Evolutionary conservation across 2,113 vertebrate species (phyloP), one percentile per base, ranked within the genome.

Genomic region (Sterrhoptilus dennistouni): DNA sequence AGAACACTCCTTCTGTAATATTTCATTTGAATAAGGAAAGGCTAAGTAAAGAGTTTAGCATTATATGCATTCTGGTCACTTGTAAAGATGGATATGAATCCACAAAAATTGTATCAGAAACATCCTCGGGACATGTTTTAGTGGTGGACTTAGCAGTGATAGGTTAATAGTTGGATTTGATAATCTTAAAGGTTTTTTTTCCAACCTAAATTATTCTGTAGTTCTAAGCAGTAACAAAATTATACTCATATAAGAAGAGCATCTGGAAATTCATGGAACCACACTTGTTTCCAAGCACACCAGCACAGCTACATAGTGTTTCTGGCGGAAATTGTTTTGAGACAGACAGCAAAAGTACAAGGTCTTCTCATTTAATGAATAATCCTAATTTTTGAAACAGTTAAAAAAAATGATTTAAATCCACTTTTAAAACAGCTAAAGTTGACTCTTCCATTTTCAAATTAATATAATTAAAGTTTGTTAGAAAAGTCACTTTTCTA

Each of bases 121-220:
- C 56, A 42, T 21, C 14, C 17, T 36, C 0, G 0, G 9, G 19
- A 33, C 11, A 4, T 10, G 14, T 20, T 77, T 78, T 45, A 50
- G 12, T 24, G 10, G 12, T 60, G 12, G 35, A 10, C 15, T 33
- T 71, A 36, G 64, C 20, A 44, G 17, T 14, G 11, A 11, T 12
- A 24, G 16, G 14, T 31, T 77, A 38, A 60, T 1, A 74, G 17
- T 7, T 54, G 29, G 29, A 80, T 22, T 60, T 36, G 10, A 25
- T 40, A 13, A 60, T 35, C 33, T 49, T 21, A 61, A 66, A 66
- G 6, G 12, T 16, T 23, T 66, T 77, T 77, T 77, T 60, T 33
- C 24, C 14, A 78, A 45, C 9, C 2, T 35, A 45, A 61, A 63
- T 13, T 3, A 35, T 72, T 66, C 35, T 24, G 8, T 27, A 18